Conservation (phyloP, 2,888 invertebrate species). For the Brenthis ino region DNA sequence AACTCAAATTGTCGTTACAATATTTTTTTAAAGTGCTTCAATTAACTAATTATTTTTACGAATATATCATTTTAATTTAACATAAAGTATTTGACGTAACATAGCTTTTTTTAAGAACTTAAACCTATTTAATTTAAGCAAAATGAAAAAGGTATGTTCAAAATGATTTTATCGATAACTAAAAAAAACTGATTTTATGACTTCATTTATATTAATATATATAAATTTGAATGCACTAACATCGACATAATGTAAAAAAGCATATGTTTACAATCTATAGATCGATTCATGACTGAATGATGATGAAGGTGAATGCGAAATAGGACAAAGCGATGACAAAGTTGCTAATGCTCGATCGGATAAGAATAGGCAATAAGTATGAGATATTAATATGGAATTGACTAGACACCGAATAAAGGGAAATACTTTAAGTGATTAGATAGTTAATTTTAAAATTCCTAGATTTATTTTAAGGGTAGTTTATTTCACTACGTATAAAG, state of each 20-base stretch:
- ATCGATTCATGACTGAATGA: constrained; percentile 6
- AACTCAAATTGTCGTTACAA: neutral
- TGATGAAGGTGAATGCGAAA: neutral
- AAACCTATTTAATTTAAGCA: no score
- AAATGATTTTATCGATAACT: no score
- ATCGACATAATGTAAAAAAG: constrained; percentile 2
- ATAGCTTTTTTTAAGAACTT: no score
- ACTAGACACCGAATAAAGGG: constrained; percentile 51
- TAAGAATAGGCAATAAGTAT: constrained; percentile 17
- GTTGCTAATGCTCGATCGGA: constrained; percentile 22
- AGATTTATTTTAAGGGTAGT: constrained; percentile 38
- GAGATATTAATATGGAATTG: constrained; percentile 57
- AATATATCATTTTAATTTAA: no score
- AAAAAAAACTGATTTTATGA: no score
- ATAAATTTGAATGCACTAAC: neutral
- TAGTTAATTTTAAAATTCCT: constrained; percentile 42
- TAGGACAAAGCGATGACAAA: constrained; percentile 4
- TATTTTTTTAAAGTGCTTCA: neutral
- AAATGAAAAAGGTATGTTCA: no score
- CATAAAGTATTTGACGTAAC: no score
- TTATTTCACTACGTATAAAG: constrained; percentile 35
- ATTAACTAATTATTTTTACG: no score
- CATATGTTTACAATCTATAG: neutral
- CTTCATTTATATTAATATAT: no score
- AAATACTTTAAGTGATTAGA: constrained; percentile 41